phyloP scores from a whole-genome alignment of 1,140 invertebrate species.

The Drosophila oshimai region DNA sequence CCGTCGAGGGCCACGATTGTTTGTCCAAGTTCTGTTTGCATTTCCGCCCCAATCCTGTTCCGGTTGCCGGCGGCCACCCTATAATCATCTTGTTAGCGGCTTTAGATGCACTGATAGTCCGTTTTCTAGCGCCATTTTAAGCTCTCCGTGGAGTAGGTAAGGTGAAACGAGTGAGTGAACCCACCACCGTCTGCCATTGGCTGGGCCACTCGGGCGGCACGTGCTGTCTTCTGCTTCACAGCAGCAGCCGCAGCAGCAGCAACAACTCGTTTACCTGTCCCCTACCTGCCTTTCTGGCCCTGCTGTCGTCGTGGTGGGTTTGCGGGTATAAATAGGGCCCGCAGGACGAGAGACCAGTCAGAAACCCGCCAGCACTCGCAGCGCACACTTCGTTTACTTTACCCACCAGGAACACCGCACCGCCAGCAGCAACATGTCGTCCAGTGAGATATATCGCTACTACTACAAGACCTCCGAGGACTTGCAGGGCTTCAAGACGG shows the following conservation, averaged over 20 bases:
- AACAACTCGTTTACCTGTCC: slow-evolving; percentile 64
- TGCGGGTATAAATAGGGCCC: slow-evolving; percentile 63
- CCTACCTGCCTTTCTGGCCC: slow-evolving; percentile 36
- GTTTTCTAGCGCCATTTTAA: slow-evolving; percentile 68
- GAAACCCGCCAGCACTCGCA: slow-evolving; percentile 57
- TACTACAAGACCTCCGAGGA: slow-evolving; percentile 81
- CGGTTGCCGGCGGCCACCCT: slow-evolving; percentile 40
- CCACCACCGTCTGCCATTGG: slow-evolving; percentile 61
- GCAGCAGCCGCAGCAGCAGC: too few relatives aligned
- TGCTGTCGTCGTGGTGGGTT: slow-evolving; percentile 45
- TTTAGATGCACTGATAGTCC: slow-evolving; percentile 62
- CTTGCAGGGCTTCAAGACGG: slow-evolving; percentile 71
- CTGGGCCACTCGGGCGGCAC: slow-evolving; percentile 42
- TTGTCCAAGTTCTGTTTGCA: slow-evolving; percentile 54
- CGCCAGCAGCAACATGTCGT: slow-evolving; percentile 48
- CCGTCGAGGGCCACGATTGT: slow-evolving; percentile 34
- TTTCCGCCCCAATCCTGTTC: slow-evolving; percentile 71
- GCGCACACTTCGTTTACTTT: slow-evolving; percentile 16
- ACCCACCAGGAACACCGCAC: neutral
- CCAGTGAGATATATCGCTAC: slow-evolving; percentile 81
- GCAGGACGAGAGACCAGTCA: slow-evolving; percentile 51
- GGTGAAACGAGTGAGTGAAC: slow-evolving; percentile 11
- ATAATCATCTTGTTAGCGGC: slow-evolving; percentile 77
- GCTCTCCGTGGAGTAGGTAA: neutral
- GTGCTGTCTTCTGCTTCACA: too few relatives aligned